Percentiles rank a stretch among this genome's conserved stretches.
Conservation (phyloP, 2,888 invertebrate genomes). For the Drosophila meridionalis region DNA sequence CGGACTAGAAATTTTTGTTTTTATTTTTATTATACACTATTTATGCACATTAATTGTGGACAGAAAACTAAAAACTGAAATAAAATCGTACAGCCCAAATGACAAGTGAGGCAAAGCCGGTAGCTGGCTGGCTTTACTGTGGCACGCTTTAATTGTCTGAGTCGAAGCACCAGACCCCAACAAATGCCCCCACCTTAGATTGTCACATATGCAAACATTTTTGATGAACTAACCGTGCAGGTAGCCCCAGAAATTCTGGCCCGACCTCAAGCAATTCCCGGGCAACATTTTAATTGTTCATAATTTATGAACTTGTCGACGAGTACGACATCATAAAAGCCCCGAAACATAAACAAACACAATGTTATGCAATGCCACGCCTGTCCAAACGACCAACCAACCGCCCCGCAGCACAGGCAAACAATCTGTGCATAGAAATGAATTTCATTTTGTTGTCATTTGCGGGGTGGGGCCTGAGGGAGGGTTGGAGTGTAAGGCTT, state of each 20-base stretch:
- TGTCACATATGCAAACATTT: constrained; percentile 52
- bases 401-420: constrained; percentile 24
- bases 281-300: constrained; percentile 58
- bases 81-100: neutral
- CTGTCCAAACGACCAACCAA: neutral
- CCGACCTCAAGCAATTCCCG: constrained; percentile 29
- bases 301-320: constrained; percentile 63
- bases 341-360: constrained; percentile 56
- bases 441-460: constrained; percentile 59
- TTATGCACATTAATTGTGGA: constrained; percentile 5
- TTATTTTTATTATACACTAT: neutral
- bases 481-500: neutral
- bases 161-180: neutral
- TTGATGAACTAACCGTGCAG: constrained; percentile 40
- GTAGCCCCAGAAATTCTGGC: constrained; percentile 7
- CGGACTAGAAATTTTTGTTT: constrained; percentile 12
- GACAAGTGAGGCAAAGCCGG: constrained; percentile 13
- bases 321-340: constrained; percentile 48
- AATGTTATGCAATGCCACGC: constrained; percentile 58
- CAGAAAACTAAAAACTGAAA: constrained; percentile 9
- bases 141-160: constrained; percentile 7
- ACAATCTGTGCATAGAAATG: constrained; percentile 64
- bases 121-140: constrained; percentile 17
- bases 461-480: constrained; percentile 1
- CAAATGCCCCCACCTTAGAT: neutral